These are phyloP conservation scores for Falco rusticolus DNA, from an alignment of 2,797 vertebrate species.

Conservation along the genomic window DNA sequence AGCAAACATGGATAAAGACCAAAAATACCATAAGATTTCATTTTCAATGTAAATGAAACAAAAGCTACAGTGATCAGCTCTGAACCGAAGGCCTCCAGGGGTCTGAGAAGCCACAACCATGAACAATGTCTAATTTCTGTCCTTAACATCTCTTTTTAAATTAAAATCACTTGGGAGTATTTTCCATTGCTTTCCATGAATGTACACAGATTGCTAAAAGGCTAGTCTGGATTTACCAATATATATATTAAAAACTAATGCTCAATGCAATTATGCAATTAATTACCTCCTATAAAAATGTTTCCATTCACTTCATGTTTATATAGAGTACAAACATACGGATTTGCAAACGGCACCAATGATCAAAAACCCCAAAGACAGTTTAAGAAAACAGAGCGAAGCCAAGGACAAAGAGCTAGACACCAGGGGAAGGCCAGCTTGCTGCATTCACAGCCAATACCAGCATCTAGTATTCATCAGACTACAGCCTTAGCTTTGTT, in stretches of 20 bases:
- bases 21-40: background rate
- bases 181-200: background rate
- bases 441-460: background rate
- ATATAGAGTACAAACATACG: background rate
- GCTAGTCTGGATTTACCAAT: background rate
- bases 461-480: background rate
- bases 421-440: background rate
- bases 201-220: background rate
- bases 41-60: background rate
- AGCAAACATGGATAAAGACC: background rate
- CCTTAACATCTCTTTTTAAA: background rate
- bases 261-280: background rate
- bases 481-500: background rate
- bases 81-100: background rate
- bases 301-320: background rate
- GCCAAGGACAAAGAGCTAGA: background rate
- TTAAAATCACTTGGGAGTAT: background rate
- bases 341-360: background rate
- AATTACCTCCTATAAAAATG: background rate
- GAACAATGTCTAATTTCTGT: background rate
- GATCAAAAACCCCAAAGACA: background rate
- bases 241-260: background rate
- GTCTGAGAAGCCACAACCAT: background rate
- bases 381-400: background rate
- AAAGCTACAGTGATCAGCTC: background rate